These are phyloP conservation scores for Coleophora deauratella DNA, from an alignment of 2,888 invertebrate genomes.

Conservation along the genomic window DNA sequence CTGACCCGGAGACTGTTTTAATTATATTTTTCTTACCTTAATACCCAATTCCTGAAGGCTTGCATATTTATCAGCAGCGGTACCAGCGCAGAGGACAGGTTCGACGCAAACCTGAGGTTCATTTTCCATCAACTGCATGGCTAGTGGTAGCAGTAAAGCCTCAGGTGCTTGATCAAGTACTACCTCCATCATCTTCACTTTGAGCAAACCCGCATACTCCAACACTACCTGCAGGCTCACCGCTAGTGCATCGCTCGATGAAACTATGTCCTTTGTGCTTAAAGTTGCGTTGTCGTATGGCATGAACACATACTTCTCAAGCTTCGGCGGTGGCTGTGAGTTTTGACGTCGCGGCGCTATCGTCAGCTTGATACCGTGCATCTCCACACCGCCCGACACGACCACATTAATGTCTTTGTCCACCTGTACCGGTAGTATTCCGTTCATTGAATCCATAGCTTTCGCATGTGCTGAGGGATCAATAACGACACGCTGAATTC, in stretches of 20 bases:
- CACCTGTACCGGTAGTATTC: slow-evolving; percentile 77
- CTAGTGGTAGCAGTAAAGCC: slow-evolving; percentile 74
- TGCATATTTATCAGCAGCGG: slow-evolving; percentile 23
- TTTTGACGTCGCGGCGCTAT: slow-evolving; percentile 88
- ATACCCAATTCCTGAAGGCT: slow-evolving; percentile 71
- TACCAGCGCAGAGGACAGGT: slow-evolving; percentile 53
- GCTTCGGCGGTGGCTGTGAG: slow-evolving; percentile 84
- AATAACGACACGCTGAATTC: slow-evolving; percentile 86
- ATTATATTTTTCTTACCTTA: slow-evolving; percentile 53
- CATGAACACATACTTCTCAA: slow-evolving; percentile 88
- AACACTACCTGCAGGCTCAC: slow-evolving; percentile 81
- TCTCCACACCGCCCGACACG: slow-evolving; percentile 88
- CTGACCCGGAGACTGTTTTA: no score
- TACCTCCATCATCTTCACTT: slow-evolving; percentile 85
- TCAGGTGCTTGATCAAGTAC: slow-evolving; percentile 77
- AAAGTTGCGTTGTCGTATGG: slow-evolving; percentile 77
- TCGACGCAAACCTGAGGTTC: slow-evolving; percentile 83
- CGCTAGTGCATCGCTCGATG: slow-evolving; percentile 78
- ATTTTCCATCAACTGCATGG: slow-evolving; percentile 77
- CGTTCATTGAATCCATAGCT: slow-evolving; percentile 61
- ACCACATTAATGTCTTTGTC: slow-evolving; percentile 82
- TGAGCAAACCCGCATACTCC: slow-evolving; percentile 83
- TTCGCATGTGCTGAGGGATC: slow-evolving; percentile 78
- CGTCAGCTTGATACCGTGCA: slow-evolving; percentile 91
- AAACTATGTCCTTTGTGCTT: slow-evolving; percentile 73